These are phyloP conservation scores for Petrocephalus sullivani DNA, from an alignment of 2,797 vertebrate genomes.

Conservation along the genomic window DNA sequence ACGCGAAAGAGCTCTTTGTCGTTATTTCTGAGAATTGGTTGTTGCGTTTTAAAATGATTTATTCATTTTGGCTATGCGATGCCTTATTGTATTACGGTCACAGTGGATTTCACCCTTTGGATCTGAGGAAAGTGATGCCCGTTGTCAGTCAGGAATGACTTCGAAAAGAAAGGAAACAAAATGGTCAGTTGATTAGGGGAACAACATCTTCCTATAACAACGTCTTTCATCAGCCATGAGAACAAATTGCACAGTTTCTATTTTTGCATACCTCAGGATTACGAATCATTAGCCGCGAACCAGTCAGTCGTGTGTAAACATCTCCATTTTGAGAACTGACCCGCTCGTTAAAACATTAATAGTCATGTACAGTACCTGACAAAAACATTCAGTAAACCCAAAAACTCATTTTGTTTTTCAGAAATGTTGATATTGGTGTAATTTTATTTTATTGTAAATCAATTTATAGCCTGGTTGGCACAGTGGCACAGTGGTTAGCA, in stretches of 20 bases:
- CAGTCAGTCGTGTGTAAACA: neutral
- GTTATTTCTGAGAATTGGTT: neutral
- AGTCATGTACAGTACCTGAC: neutral
- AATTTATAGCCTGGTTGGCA: neutral
- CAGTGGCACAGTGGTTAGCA: neutral
- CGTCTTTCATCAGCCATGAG: neutral
- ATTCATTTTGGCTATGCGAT: slow-evolving; percentile 3
- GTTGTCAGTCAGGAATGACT: neutral
- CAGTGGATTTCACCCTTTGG: neutral
- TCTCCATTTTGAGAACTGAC: neutral
- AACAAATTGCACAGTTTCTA: neutral
- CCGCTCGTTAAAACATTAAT: neutral
- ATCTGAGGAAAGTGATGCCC: neutral
- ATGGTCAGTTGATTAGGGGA: neutral
- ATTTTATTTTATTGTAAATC: neutral
- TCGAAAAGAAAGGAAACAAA: neutral
- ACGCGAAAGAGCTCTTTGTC: neutral
- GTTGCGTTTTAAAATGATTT: neutral
- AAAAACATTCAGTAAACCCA: neutral
- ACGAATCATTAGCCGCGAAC: neutral
- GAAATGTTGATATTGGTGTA: neutral
- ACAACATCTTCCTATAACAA: neutral
- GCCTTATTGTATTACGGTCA: neutral
- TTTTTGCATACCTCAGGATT: neutral
- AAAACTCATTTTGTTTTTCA: neutral